Evolutionary conservation across 1,140 invertebrate species (phyloP), one percentile per base, ranked within the genome.

Genomic region (Neodiprion lecontei): DNA sequence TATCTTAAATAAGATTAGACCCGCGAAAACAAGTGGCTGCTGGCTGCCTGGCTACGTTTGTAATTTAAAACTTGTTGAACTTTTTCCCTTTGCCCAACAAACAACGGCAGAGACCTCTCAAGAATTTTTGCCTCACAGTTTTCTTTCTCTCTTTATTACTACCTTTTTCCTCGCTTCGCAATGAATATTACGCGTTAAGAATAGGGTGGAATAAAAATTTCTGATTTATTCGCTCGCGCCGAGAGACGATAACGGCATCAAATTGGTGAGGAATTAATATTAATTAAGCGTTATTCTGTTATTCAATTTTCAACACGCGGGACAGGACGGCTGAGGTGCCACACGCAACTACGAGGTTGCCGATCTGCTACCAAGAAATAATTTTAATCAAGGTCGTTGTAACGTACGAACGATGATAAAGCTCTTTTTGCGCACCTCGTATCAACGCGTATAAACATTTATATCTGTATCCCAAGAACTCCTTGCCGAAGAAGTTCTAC

Each of bases 301-400:
- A 61, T 61, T 61, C 0, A 61, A 61, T 61, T 7, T 61, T 9
- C 7, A 5, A 61, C 53, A 61, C 53, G 53, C 11, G 53, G 5
- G 28, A 40, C 53, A 7, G 53, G n/a, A 40, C 28, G 53, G n/a
- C 53, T 61, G 53, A 14, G 53, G 11, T 61, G 8, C 53, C 53
- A 40, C 9, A 61, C 2, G n/a, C 53, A 14, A 61, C 53, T 61
- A 21, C 17, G 11, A 12, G 53, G 53, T 61, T 61, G 9, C 0
- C 9, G 53, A 61, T 61, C 14, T 40, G 70, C 14, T 71, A 40
- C 70, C 70, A 50, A 5, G 9, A 48, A 71, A 71, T 71, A 71
- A 71, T 71, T 49, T 23, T 9, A 71, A 40, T 40, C 70, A 71
- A 71, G 70, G 70, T 28, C 28, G 21, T 40, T 40, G 28, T 40